phyloP scores from a whole-genome alignment of 2,888 invertebrate genomes.

The Coelogynopora nodosa region DNA sequence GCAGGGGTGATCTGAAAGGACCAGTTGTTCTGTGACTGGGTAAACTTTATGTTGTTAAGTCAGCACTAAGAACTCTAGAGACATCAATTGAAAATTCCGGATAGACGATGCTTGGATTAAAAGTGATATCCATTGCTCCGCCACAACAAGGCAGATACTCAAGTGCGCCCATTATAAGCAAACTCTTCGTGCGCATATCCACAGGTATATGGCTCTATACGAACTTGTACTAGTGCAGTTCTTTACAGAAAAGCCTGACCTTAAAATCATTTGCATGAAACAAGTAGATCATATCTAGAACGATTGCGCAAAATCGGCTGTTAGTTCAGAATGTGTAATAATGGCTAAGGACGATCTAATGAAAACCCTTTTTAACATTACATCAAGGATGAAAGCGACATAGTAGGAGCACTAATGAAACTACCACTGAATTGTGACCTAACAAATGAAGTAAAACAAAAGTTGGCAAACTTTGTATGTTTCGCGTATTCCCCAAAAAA shows the following conservation, averaged over 20 bases:
- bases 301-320: constrained; percentile 4
- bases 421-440: neutral
- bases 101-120: constrained; percentile 44
- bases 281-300: constrained; percentile 12
- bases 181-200: neutral
- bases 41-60: constrained; percentile 38
- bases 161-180: constrained; percentile 29
- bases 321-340: neutral
- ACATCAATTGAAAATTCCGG: constrained; percentile 43
- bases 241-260: constrained; percentile 12
- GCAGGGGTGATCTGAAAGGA: constrained; percentile 38
- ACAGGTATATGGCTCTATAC: neutral
- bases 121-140: constrained; percentile 32
- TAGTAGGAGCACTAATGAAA: neutral
- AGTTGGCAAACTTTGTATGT: constrained; percentile 35
- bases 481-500: constrained; percentile 29
- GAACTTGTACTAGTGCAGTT: neutral
- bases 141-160: constrained; percentile 40
- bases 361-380: neutral
- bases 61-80: constrained; percentile 42
- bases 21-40: constrained; percentile 44
- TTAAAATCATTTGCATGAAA: constrained; percentile 18
- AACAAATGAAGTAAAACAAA: neutral
- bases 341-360: neutral
- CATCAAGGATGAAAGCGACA: constrained; percentile 2